Evolutionary conservation across 2,888 invertebrate genomes (phyloP).

Genomic region (Branchipolynoe longqiensis): DNA sequence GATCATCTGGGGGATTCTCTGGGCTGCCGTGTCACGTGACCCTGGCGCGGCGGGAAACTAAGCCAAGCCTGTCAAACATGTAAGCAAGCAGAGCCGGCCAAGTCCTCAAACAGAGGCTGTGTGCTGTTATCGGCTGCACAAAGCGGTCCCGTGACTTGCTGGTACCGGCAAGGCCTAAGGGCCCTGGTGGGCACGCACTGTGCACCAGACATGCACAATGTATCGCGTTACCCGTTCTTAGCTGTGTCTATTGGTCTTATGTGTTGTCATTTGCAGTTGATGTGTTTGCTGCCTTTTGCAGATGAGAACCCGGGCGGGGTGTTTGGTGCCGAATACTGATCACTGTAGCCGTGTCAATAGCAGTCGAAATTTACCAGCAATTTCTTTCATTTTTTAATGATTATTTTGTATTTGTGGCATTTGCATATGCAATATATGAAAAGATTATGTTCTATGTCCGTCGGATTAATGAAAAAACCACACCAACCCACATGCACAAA

Average conservation of each 20-base stretch:
- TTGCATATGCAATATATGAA: too few species aligned
- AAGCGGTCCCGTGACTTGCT: conserved; percentile 34
- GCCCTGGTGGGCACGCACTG: background rate
- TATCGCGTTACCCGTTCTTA: conserved; percentile 47
- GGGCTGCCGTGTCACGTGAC: too few species aligned
- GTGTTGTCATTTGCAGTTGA: conserved; percentile 54
- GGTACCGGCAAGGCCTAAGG: background rate
- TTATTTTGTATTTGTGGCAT: too few species aligned
- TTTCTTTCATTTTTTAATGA: too few species aligned
- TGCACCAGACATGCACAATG: background rate
- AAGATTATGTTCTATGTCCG: too few species aligned
- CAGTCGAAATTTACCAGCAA: too few species aligned
- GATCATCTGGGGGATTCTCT: too few species aligned
- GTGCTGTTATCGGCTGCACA: conserved; percentile 25
- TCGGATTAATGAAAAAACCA: too few species aligned
- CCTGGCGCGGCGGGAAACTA: too few species aligned
- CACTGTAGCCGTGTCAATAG: too few species aligned
- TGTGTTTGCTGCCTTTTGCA: conserved; percentile 36
- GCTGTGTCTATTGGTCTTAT: conserved; percentile 7
- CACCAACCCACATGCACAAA: too few species aligned
- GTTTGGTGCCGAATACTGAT: conserved; percentile 12
- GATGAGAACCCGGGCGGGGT: conserved; percentile 17
- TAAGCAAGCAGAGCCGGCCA: too few species aligned
- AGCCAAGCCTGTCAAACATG: conserved; percentile 45
- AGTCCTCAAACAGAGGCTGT: conserved; percentile 2